Conservation (phyloP, 2,113 vertebrate genomes). For the Lophius piscatorius region DNA sequence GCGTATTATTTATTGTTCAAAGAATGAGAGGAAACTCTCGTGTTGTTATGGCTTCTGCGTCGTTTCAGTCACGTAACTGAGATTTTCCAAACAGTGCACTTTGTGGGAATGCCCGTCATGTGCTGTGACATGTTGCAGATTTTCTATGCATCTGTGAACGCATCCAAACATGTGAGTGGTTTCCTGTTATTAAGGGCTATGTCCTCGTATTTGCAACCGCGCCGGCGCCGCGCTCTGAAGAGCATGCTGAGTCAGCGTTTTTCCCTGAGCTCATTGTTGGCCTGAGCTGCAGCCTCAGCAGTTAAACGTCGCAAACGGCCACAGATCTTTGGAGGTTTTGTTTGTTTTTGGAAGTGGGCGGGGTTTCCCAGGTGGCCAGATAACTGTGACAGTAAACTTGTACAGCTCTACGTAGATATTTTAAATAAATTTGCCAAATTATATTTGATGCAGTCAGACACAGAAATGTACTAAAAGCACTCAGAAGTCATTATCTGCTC, state of each 20-base stretch:
- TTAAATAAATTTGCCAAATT: slow-evolving; percentile 44
- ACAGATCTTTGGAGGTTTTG: slow-evolving; percentile 20
- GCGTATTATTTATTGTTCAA: slow-evolving; percentile 61
- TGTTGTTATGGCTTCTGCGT: slow-evolving; percentile 48
- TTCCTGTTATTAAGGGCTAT: slow-evolving; percentile 68
- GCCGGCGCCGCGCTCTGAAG: slow-evolving; percentile 25
- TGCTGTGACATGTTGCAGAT: slow-evolving; percentile 65
- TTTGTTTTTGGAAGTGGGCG: slow-evolving; percentile 7
- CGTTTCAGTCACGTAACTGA: slow-evolving; percentile 39
- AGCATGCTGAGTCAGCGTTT: slow-evolving; percentile 26
- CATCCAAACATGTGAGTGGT: slow-evolving; percentile 60
- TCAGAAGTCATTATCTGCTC: slow-evolving; percentile 5
- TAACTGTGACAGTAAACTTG: slow-evolving; percentile 27
- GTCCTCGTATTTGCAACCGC: slow-evolving; percentile 45
- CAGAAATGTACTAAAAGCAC: background rate
- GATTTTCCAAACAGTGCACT: slow-evolving; percentile 69
- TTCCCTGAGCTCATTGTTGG: slow-evolving; percentile 24
- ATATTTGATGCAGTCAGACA: slow-evolving; percentile 10
- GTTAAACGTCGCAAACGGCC: slow-evolving; percentile 17
- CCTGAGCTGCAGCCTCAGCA: slow-evolving; percentile 33
- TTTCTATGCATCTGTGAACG: slow-evolving; percentile 71
- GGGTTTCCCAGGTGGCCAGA: slow-evolving; percentile 25
- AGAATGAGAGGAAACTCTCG: slow-evolving; percentile 25
- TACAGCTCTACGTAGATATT: slow-evolving; percentile 14
- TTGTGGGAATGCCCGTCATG: slow-evolving; percentile 73